Evolutionary conservation across 2,113 vertebrate genomes (phyloP).

Genomic region (Dryoscopus gambensis): DNA sequence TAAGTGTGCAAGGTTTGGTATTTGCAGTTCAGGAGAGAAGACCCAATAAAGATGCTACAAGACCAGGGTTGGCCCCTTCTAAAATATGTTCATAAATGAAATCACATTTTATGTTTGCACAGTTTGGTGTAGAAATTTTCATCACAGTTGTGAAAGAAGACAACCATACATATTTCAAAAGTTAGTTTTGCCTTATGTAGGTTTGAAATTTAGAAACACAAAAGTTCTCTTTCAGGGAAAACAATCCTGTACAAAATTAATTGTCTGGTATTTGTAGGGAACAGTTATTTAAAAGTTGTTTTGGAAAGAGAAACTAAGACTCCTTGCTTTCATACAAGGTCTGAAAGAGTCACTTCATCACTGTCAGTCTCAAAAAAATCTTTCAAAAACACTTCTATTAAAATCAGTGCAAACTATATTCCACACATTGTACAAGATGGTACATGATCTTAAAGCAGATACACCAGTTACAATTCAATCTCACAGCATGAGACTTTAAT

Average conservation of each 20-base stretch:
- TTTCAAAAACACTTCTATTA: not conserved
- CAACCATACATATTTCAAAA: not conserved
- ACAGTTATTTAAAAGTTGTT: not conserved
- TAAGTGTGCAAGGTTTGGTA: not conserved
- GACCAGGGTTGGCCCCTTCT: not conserved
- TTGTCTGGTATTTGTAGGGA: not conserved
- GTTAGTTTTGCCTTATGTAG: not conserved
- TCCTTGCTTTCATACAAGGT: not conserved
- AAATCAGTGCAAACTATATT: not conserved
- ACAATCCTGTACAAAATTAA: not conserved
- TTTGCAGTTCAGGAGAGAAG: not conserved
- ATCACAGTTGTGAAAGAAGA: not conserved
- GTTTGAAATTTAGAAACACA: not conserved
- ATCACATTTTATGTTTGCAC: not conserved
- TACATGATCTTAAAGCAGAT: not conserved
- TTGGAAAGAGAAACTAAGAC: not conserved
- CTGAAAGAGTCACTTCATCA: not conserved
- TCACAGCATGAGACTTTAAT: not conserved
- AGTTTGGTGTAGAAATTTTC: not conserved
- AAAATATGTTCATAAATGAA: not conserved
- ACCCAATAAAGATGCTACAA: not conserved
- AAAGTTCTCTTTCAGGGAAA: not conserved
- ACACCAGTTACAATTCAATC: not conserved
- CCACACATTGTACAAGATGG: not conserved
- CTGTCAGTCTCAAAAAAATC: not conserved